Evolutionary conservation across 2,113 vertebrate species (phyloP).

Genomic region (Fregata magnificens): DNA sequence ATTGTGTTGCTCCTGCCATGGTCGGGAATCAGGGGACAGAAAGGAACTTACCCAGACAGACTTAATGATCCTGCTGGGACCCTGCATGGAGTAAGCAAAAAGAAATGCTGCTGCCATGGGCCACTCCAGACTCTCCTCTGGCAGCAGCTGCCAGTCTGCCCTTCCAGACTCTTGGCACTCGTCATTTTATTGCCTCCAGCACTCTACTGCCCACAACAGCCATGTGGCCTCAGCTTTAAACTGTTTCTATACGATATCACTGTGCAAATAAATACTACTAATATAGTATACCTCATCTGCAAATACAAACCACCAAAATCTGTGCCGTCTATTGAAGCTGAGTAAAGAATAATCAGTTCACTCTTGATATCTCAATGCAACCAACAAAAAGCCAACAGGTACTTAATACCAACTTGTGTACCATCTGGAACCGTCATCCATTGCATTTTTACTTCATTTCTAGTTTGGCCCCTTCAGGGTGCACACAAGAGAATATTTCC

Average conservation of each 20-base stretch:
- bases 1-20: too few relatives aligned
- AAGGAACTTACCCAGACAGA: background rate
- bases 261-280: background rate
- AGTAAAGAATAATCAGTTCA: background rate
- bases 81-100: background rate
- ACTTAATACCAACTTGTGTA: background rate
- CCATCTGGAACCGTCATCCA: rapidly evolving
- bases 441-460: background rate
- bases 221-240: rapidly evolving
- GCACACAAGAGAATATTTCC: background rate
- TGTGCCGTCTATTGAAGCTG: rapidly evolving
- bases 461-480: background rate
- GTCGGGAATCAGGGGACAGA: background rate
- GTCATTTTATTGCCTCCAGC: background rate
- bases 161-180: background rate
- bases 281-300: rapidly evolving
- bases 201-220: rapidly evolving
- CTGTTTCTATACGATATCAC: rapidly evolving
- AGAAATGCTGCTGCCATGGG: background rate
- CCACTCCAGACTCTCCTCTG: background rate
- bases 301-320: background rate
- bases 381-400: background rate
- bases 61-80: background rate
- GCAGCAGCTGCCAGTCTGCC: background rate
- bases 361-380: background rate